Evolutionary conservation across 2,797 vertebrate genomes (phyloP).

Genomic region (Apogon talboti): DNA sequence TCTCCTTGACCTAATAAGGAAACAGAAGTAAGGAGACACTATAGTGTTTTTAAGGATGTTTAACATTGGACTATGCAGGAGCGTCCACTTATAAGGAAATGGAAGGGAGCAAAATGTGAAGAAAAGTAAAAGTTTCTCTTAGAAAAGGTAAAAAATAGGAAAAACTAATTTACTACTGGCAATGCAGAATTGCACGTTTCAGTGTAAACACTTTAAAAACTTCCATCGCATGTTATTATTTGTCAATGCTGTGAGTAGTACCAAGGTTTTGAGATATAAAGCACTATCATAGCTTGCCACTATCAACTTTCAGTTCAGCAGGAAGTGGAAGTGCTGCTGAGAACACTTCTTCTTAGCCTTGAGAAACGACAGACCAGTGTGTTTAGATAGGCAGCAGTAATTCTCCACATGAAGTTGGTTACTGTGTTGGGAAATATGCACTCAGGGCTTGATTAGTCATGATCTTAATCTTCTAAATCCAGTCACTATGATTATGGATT

Average conservation of each 20-base stretch:
- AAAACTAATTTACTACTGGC: neutral
- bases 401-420: conserved; percentile 25
- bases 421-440: conserved; percentile 37
- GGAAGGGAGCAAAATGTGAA: neutral
- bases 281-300: neutral
- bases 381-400: conserved; percentile 9
- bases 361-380: conserved; percentile 1
- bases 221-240: neutral
- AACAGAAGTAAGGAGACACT: conserved; percentile 32
- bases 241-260: neutral
- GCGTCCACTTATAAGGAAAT: neutral
- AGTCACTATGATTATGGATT: conserved; percentile 59
- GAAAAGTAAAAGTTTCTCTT: neutral
- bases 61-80: neutral
- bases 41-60: conserved; percentile 11
- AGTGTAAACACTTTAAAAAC: neutral
- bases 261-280: conserved; percentile 4
- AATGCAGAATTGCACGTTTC: neutral
- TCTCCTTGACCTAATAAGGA: conserved; percentile 70
- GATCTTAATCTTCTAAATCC: conserved; percentile 79
- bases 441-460: conserved; percentile 70
- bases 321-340: conserved; percentile 4
- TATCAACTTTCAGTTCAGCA: neutral
- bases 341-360: conserved; percentile 6
- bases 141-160: conserved; percentile 9